Evolutionary conservation across 2,888 invertebrate genomes (phyloP), one percentile per base, ranked within the genome.

Genomic region (Hydraecia micacea): DNA sequence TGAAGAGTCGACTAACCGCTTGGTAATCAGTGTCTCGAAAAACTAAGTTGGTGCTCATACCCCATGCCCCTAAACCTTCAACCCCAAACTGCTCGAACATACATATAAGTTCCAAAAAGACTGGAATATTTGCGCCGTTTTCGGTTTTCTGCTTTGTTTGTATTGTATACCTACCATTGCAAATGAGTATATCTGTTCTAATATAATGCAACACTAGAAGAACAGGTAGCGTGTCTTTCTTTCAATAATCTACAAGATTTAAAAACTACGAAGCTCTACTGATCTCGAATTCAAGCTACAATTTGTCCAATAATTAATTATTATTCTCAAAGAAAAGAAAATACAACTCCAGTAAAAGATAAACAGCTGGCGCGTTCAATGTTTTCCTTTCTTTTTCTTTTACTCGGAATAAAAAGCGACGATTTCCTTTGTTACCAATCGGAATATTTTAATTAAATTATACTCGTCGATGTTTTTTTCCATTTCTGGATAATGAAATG

Each of bases 401-500:
- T 36, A 62, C 36, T 66, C 42, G 21, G 60, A 69, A 77, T 80
- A 80, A 72, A 79, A 42, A 81, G 74, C 77, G 62, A 60, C 63
- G 62, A 75, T 69, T 84, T 70, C 73, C 66, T 75, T 84, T 83
- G 83, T 80, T 75, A 55, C 62, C 65, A 67, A 76, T 85, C 39
- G 63, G 52, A 79, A 84, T 84, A 81, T 77, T 84, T 84, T 73
- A 85, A 85, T 85, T 84, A 85, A 79, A 81, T 79, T 81, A 79
- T 60, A 39, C 5, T 39, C n/a, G n/a, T n/a, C n/a, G 0, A 69
- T 42, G 55, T 21, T 46, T 62, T 67, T 75, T 77, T 63, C 9
- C 55, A 52, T 66, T 84, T 49, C n/a, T 21, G 36, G 25, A 73
- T 39, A 80, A 76, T 80, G 76, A 67, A 21, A 70, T 36, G 36